Conservation (phyloP, 2,888 invertebrate species). For the Agrilus mali region DNA sequence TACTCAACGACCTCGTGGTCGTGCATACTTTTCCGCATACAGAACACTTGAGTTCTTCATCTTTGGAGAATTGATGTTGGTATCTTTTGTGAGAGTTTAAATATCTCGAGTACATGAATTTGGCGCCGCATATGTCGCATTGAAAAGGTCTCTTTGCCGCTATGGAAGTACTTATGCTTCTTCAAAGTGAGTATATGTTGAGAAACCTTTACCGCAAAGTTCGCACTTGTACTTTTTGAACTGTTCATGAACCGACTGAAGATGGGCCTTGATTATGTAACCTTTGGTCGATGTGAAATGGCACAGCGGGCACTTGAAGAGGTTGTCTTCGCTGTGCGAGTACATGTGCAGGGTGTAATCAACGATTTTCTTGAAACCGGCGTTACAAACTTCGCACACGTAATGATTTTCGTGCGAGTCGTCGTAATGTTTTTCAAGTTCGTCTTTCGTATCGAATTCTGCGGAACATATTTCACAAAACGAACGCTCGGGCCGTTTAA, state of each 20-base stretch:
- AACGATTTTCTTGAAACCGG: not conserved
- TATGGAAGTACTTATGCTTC: slow-evolving; percentile 3
- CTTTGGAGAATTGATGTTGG: not conserved
- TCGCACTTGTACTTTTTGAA: slow-evolving; percentile 6
- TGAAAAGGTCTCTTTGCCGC: slow-evolving; percentile 1
- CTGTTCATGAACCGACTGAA: slow-evolving; percentile 3
- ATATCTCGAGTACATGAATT: not conserved
- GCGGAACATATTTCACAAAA: slow-evolving; percentile 21
- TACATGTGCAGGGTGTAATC: not conserved
- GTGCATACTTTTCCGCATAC: slow-evolving; percentile 7
- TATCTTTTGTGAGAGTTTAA: not conserved
- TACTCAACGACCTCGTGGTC: slow-evolving; percentile 7
- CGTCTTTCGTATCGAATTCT: slow-evolving; percentile 19
- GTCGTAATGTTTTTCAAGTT: slow-evolving; percentile 19
- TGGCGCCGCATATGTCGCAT: slow-evolving; percentile 2
- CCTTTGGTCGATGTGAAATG: not conserved
- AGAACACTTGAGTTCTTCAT: slow-evolving; percentile 2
- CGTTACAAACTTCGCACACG: slow-evolving; percentile 2
- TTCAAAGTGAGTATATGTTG: slow-evolving; percentile 1
- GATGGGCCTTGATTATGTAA: not conserved
- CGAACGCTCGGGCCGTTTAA: not conserved
- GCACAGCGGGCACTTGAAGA: slow-evolving; percentile 23
- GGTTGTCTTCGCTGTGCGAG: slow-evolving; percentile 6
- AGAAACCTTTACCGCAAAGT: slow-evolving; percentile 6
- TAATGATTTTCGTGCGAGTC: slow-evolving; percentile 16